Percentiles rank a stretch among this genome's conserved stretches.
phyloP scores from a whole-genome alignment of 92 coral and sea anemone species.

The Parazoanthus atlanticus region DNA sequence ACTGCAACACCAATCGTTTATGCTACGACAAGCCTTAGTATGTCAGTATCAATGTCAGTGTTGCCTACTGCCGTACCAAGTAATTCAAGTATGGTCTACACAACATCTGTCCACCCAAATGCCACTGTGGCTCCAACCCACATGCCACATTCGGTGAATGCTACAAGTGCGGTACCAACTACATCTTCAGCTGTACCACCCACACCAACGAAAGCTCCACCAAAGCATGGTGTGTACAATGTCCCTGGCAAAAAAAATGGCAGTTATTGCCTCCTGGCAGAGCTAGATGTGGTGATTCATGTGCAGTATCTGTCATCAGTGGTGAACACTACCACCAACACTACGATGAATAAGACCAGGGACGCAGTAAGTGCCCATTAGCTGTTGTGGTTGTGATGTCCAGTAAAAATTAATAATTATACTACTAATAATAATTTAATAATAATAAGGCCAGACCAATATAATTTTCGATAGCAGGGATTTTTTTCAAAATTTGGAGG shows the following conservation, averaged over 20 bases:
- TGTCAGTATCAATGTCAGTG: neutral
- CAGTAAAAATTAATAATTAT: too few relatives aligned
- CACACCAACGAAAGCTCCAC: neutral
- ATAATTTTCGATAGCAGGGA: too few relatives aligned
- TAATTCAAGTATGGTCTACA: neutral
- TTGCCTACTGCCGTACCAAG: neutral
- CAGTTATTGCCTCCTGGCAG: neutral
- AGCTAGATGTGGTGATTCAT: neutral
- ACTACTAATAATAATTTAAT: too few relatives aligned
- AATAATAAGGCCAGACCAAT: too few relatives aligned
- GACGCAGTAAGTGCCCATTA: neutral
- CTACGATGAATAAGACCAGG: neutral
- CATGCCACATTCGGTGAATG: neutral
- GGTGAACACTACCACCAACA: neutral
- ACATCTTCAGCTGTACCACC: neutral
- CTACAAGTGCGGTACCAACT: neutral
- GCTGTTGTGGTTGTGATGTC: too few relatives aligned
- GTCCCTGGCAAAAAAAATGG: neutral
- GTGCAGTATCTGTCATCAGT: neutral
- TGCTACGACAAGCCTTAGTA: neutral
- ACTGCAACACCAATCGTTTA: neutral
- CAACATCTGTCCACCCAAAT: neutral
- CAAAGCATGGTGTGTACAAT: neutral
- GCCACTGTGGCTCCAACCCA: neutral
- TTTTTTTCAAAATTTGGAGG: too few relatives aligned